Evolutionary conservation across 1,140 invertebrate species (phyloP).

Genomic region (Drosophila nigromelanica): DNA sequence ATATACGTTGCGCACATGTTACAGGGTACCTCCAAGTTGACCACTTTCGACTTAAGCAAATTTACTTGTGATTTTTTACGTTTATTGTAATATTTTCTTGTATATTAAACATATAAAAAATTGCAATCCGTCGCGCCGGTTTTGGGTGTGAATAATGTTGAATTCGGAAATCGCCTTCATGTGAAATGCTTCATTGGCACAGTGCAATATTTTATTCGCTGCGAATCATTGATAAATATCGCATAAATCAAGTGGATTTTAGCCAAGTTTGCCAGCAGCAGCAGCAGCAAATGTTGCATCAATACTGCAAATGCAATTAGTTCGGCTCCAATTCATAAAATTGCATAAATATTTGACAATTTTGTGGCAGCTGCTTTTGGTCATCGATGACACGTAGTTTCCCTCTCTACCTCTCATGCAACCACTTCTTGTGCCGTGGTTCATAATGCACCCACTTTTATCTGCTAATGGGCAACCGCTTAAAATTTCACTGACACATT

Average conservation of each 20-base stretch:
- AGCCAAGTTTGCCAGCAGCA: constrained; percentile 26
- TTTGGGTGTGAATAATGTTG: constrained; percentile 27
- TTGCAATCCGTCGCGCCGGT: not conserved
- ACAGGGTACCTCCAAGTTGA: too few relatives aligned
- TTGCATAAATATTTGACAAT: constrained; percentile 51
- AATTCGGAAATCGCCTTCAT: constrained; percentile 39
- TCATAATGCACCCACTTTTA: constrained; percentile 1
- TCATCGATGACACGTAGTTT: constrained; percentile 1
- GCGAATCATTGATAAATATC: constrained; percentile 55
- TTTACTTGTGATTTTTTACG: not conserved
- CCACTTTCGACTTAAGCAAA: too few relatives aligned
- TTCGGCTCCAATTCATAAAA: constrained; percentile 73
- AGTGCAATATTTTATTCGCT: constrained; percentile 25
- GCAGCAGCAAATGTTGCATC: constrained; percentile 52
- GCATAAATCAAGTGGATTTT: constrained; percentile 64
- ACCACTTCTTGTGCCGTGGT: not conserved
- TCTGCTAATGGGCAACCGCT: constrained; percentile 28
- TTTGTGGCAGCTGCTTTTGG: constrained; percentile 57
- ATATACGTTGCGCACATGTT: too few relatives aligned
- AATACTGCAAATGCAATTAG: constrained; percentile 71
- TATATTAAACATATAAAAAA: not conserved
- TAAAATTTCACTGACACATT: constrained; percentile 39
- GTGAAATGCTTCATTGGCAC: constrained; percentile 42
- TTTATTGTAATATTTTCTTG: not conserved
- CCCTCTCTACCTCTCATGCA: not conserved